Conservation (phyloP, 2,797 vertebrate species). For the Alexandromys oeconomus region DNA sequence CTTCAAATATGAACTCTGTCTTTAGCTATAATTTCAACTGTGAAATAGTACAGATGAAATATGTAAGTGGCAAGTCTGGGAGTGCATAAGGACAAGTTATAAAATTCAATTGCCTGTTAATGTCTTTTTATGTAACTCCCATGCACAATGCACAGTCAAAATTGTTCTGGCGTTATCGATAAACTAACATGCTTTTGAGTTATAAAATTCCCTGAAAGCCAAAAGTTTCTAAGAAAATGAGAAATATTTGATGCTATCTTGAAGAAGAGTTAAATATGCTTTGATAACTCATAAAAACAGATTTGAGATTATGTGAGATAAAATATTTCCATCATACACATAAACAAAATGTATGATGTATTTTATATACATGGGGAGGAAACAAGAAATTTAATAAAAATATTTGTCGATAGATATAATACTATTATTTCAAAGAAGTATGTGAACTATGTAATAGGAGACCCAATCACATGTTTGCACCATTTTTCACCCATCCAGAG, state of each 20-base stretch:
- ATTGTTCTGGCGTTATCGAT: background rate
- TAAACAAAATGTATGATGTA: background rate
- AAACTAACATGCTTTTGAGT: background rate
- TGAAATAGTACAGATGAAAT: conserved; percentile 42
- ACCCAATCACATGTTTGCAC: background rate
- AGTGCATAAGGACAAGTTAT: conserved; percentile 50
- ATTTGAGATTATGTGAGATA: conserved; percentile 13
- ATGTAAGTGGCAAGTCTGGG: background rate
- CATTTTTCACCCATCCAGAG: background rate
- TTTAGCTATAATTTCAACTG: conserved; percentile 60
- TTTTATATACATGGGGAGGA: background rate
- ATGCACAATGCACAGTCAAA: conserved; percentile 44
- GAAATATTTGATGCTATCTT: background rate
- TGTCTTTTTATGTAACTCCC: conserved; percentile 54
- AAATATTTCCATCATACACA: background rate
- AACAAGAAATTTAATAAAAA: background rate
- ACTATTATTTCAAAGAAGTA: background rate
- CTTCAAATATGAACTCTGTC: conserved; percentile 61
- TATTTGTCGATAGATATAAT: background rate
- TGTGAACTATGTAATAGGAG: background rate
- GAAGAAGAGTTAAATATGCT: background rate
- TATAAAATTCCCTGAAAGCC: conserved; percentile 24
- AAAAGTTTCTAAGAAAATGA: conserved; percentile 46
- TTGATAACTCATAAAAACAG: background rate
- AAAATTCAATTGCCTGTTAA: conserved; percentile 38